Base-by-base conservation (phyloP, 2,888 invertebrate species). In the Diarsia mendica region DNA sequence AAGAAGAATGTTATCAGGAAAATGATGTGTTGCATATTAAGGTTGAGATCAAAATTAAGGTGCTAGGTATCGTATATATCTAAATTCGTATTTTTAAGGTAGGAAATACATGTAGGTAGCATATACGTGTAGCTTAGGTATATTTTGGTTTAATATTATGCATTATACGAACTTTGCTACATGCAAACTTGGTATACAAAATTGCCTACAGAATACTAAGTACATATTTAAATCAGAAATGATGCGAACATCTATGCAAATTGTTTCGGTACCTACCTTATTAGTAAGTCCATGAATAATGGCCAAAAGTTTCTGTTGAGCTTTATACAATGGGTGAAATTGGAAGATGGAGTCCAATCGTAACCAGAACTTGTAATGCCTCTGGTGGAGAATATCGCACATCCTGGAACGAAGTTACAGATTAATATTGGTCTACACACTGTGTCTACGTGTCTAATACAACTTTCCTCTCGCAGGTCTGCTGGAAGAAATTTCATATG, bases 321-420 rank as follows among this genome's bases (percentile, higher is more conserved):
- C 96, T 89, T 97, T 97, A 68, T 97, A 97, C 91, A 98, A 97
- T 33, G 97, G 97, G 15, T 98, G 97, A 23, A 98, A 92, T 87
- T 97, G 97, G 94, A 98, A 98, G 33, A 98, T 92, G 78, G 97
- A 93, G 80, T 98, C 98, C 51, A 97, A 97, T 78, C 98, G 97
- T 67, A 98, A 93, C 97, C 98, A 97, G 61, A 98, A 92, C 90
- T 98, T 98, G 80, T 98, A 97, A 91, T 98, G 98, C 69, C 98
- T 97, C 84, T 98, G 96, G 87, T 98, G 98, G 9, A 98, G 97
- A 72, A 98, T 98, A 86, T 98, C 98, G 90, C 98, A 98, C 98
- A 98, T 98, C 88, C 96, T 96, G 88, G 44, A 94, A 71, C 53
- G 18, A 39, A 68, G 63, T 39, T 10, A 61, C 8, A 9, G 0